Base-by-base conservation (phyloP, 2,888 invertebrate genomes). In the Lumbricus terrestris region DNA sequence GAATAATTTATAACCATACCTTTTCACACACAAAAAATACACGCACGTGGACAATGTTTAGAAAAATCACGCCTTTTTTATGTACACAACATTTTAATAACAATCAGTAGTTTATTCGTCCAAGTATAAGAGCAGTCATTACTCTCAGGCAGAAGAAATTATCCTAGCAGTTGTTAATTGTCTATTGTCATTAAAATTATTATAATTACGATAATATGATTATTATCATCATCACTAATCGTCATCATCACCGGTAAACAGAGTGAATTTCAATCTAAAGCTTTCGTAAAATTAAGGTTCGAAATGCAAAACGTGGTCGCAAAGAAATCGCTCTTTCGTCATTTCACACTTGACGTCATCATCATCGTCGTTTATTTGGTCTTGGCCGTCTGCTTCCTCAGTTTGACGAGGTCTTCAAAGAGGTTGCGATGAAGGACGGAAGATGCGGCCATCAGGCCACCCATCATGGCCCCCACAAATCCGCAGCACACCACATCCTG, bases 401-500 rank as follows among this genome's bases (percentile, higher is more conserved):
- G 89, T 16, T 92, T 92, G 37, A 91, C 83, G 13, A 94, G 90
- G 91, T 95, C 94, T 33, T 92, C 93, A 85, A 93, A 92, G 23
- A 94, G 91, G 90, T 94, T 94, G n/a, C 94, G 92, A 89, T 94
- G 91, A 16, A 95, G 92, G 35, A 94, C 91, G 18, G 92, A 90
- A 3, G 93, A 92, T 29, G 94, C 94, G 88, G 93, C 93, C 33
- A 94, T 90, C 69, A 94, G 35, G 13, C 94, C 95, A 23, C 94
- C 94, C 90, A 92, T 92, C 90, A 94, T 91, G 38, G 93, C 94
- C 34, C 94, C 94, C 88, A 93, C 92, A 90, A 95, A 94, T 18
- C 95, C 95, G 91, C 94, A 93, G 23, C 93, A 93, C 23, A 94
- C 89, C 4, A 95, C 92, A 90, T 95, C 95, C 91, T 95, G 95